Conservation (phyloP, 1,140 invertebrate species). For the Halesus radiatus region DNA sequence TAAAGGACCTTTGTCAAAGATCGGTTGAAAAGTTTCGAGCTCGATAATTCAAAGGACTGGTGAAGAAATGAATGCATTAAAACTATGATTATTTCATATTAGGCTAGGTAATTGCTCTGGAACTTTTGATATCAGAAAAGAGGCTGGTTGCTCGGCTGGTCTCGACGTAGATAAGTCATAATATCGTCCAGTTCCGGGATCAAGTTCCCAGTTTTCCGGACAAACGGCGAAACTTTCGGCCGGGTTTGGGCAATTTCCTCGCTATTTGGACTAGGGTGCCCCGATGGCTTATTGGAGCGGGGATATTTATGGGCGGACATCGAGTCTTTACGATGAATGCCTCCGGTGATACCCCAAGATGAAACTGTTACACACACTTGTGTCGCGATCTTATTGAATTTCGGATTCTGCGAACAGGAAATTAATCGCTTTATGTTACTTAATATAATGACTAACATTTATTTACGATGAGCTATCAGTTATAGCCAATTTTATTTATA, state of each 20-base stretch:
- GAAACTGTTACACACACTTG: constrained; percentile 5
- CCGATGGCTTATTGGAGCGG: constrained; percentile 4
- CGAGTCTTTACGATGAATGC: too few relatives aligned
- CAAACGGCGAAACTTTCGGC: constrained; percentile 19
- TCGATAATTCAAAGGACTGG: too few relatives aligned
- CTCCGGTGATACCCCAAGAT: not conserved
- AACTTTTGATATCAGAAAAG: not conserved
- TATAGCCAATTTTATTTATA: too few relatives aligned
- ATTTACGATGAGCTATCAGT: too few relatives aligned
- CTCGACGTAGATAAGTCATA: not conserved
- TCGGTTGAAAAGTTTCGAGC: too few relatives aligned
- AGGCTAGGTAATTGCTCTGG: not conserved
- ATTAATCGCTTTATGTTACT: too few relatives aligned
- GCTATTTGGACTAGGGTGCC: constrained; percentile 12
- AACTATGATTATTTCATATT: too few relatives aligned
- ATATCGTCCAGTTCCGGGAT: not conserved
- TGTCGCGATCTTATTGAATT: not conserved
- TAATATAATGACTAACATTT: too few relatives aligned
- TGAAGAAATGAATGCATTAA: too few relatives aligned
- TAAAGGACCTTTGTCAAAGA: too few relatives aligned
- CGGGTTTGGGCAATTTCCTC: constrained; percentile 5
- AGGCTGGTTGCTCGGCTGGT: not conserved
- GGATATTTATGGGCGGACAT: constrained; percentile 29
- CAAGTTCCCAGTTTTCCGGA: constrained; percentile 11
- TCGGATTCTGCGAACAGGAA: not conserved